Base-by-base conservation (phyloP, 2,888 invertebrate genomes). In the Melinopterus prodromus region DNA sequence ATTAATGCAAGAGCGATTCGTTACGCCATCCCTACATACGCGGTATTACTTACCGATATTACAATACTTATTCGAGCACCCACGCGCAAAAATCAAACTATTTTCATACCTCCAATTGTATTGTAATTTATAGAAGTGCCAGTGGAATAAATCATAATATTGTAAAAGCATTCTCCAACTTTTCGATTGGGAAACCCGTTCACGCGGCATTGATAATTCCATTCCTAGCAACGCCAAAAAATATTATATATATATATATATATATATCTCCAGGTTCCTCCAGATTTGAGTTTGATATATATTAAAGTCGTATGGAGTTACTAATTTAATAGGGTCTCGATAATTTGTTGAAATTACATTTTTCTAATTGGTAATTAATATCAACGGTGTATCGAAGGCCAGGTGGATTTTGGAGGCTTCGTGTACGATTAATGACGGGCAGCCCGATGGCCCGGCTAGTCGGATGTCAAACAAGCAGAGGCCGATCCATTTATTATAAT, bases 1-100 rank as follows among this genome's bases (percentile, higher is more conserved):
- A 84, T 84, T 84, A 84, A 84, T 83, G 83, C 80, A 80, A 79
- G 78, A 79, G 81, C 82, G 80, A 84, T 82, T 76, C 77, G 82
- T 84, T 84, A 82, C 83, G 84, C 84, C 81, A 82, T 82, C 81
- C 81, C 82, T 82, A 83, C 83, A 53, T 53, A 12, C 53, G 53
- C 53, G 53, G 80, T 82, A 81, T 81, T 83, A 82, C 83, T 83
- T 82, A 81, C 79, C 79, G 79, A 53, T 53, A 53, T 53, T 53
- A 53, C 53, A 53, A 53, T 53, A 53, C 53, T 53, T 53, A 53
- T 81, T 16, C 69, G 69, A 37, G 81, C 83, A 82, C 82, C 84
- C 83, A 84, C 83, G 81, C 82, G 76, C 74, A 83, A 83, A 83
- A 79, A 80, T 81, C 79, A 79, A 79, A 81, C 82, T 83, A 82